phyloP scores from a whole-genome alignment of 64 coral and sea anemone species.

The Montipora efflorescens region DNA sequence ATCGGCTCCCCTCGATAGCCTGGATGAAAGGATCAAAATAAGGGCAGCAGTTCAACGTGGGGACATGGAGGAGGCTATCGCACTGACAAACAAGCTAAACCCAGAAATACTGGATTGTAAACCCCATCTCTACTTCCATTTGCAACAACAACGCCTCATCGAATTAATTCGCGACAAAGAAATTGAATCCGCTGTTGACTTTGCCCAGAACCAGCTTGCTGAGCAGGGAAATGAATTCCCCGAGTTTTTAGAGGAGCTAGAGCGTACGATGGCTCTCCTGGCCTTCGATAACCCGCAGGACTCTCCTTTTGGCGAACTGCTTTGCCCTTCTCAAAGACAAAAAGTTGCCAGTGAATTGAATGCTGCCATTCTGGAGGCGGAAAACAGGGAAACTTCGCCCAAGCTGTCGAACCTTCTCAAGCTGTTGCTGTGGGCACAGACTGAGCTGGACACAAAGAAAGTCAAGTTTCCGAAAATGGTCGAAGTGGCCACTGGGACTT shows the following conservation, averaged over 20 bases:
- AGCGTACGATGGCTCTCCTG: slow-evolving; percentile 94
- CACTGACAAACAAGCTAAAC: slow-evolving; percentile 95
- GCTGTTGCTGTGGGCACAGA: slow-evolving; percentile 93
- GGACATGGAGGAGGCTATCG: slow-evolving; percentile 89
- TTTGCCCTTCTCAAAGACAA: slow-evolving; percentile 93
- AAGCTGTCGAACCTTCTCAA: slow-evolving; percentile 94
- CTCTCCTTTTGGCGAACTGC: slow-evolving; percentile 92
- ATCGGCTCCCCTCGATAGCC: slow-evolving; percentile 79
- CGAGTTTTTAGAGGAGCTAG: slow-evolving; percentile 94
- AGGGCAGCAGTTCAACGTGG: slow-evolving; percentile 95
- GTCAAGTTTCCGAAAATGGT: slow-evolving; percentile 97
- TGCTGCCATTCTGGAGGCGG: slow-evolving; percentile 93
- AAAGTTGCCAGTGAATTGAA: slow-evolving; percentile 99
- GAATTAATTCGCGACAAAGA: slow-evolving; percentile 99
- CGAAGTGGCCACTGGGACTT: slow-evolving; percentile 79
- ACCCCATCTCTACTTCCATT: slow-evolving; percentile 94
- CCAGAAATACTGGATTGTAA: slow-evolving; percentile 97
- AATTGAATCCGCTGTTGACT: slow-evolving; percentile 96
- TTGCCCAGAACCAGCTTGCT: slow-evolving; percentile 96
- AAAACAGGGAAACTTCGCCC: slow-evolving; percentile 88
- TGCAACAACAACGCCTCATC: slow-evolving; percentile 98
- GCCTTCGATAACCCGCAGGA: slow-evolving; percentile 98
- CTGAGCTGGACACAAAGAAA: slow-evolving; percentile 93
- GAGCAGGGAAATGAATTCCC: slow-evolving; percentile 93
- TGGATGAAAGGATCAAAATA: slow-evolving; percentile 96